Percentiles rank a stretch among this genome's conserved stretches.
phyloP scores from a whole-genome alignment of 1,140 invertebrate genomes.

The Coptotermes formosanus region DNA sequence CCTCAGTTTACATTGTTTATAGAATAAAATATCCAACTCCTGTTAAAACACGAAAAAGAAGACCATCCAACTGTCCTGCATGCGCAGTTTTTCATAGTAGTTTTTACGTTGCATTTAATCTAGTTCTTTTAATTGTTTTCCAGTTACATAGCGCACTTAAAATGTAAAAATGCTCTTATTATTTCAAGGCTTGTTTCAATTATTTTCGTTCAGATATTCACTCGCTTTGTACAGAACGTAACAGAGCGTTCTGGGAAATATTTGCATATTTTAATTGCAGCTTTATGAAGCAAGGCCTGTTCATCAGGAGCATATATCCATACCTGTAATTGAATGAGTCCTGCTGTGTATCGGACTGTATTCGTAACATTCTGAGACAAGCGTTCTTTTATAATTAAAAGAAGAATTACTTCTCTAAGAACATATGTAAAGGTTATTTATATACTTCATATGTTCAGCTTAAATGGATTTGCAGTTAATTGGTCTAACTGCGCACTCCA shows the following conservation, averaged over 20 bases:
- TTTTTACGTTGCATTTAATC: neutral
- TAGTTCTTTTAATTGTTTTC: neutral
- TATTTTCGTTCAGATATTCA: neutral
- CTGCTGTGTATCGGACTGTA: neutral
- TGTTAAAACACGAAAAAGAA: neutral
- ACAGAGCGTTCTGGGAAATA: neutral
- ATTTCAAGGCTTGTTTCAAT: neutral
- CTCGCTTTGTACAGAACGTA: neutral
- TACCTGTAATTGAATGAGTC: neutral
- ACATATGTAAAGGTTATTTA: too few species aligned
- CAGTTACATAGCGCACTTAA: neutral
- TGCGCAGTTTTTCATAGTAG: neutral
- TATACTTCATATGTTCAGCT: too few species aligned
- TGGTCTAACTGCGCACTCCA: too few species aligned
- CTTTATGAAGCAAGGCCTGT: neutral
- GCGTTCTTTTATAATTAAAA: too few species aligned
- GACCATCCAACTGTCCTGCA: neutral
- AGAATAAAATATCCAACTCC: neutral
- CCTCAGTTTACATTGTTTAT: neutral
- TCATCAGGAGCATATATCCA: neutral
- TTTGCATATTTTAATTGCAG: constrained; percentile 8
- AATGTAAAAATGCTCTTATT: neutral
- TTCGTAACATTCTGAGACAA: too few species aligned
- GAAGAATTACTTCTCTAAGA: too few species aligned
- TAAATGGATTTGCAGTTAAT: too few species aligned